Evolutionary conservation across 1,140 invertebrate species (phyloP), one percentile per base, ranked within the genome.

Genomic region (Drosophila pachea): DNA sequence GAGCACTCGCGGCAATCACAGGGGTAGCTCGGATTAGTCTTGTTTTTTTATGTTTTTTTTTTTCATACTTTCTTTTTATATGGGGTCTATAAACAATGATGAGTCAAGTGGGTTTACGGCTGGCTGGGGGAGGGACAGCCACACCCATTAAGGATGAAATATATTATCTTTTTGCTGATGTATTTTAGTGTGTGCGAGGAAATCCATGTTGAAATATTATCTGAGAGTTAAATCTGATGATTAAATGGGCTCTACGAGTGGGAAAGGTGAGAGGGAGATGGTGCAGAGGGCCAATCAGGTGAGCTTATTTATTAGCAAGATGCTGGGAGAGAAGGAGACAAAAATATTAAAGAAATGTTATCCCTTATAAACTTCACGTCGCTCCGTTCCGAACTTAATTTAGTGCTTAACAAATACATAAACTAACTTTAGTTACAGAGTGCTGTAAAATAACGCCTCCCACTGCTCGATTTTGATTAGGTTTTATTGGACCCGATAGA

Each of bases 11-110:
- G 58, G 53, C 65, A 81, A 75, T 73, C 58, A 22, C 22, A 73
- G 65, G 79, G 76, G 73, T 76, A 48, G 55, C 38, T 31, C 29
- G 50, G 68, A 70, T 68, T 52, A 50, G 68, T 52, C 64, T 79
- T 73, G 67, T 64, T 64, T 32, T 61, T 12, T 5, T 49, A 7
- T 59, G 42, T 11, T 12, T 22, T 31, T 47, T 35, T 40, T n/a
- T n/a, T n/a, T n/a, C n/a, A n/a, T n/a, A n/a, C n/a, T n/a, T 5
- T 12, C 11, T 40, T 42, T 35, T 65, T 31, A 14, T 56, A 32
- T 68, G 43, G 12, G 38, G 36, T 14, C 8, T 16, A 55, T 52
- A 66, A 66, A 67, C 35, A 67, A 43, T 42, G 31, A 48, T 68
- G 52, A 72, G 58, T 61, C 52, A 72, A 72, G 56, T 62, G 63